These are phyloP conservation scores for Steinernema scapterisci DNA, from an alignment of 2,888 invertebrate species.

Conservation along the genomic window DNA sequence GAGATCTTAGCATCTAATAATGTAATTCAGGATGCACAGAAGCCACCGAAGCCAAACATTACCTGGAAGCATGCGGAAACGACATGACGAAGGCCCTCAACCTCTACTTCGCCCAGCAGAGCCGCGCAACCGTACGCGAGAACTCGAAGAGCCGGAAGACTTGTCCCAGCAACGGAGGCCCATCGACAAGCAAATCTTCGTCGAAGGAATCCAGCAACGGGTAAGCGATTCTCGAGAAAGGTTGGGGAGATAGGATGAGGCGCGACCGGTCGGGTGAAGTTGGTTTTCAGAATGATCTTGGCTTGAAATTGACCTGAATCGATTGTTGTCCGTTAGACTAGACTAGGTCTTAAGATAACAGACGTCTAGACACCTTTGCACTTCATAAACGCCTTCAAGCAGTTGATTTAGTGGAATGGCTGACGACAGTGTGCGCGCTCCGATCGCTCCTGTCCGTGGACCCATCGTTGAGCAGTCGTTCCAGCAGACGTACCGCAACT, in stretches of 20 bases:
- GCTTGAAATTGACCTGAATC: no score
- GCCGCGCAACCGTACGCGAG: neutral
- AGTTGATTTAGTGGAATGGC: no score
- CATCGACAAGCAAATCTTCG: neutral
- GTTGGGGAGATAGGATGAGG: no score
- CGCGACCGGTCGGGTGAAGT: no score
- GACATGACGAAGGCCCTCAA: constrained; percentile 44
- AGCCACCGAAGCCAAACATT: constrained; percentile 38
- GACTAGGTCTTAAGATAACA: no score
- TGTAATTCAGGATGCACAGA: constrained; percentile 32
- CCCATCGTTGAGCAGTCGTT: constrained; percentile 48
- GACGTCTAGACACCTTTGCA: no score
- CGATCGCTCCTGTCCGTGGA: constrained; percentile 49
- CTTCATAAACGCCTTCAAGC: no score
- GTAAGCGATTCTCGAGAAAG: neutral
- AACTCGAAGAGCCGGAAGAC: neutral
- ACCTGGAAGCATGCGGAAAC: constrained; percentile 43
- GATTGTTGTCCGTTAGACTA: no score
- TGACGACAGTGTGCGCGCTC: constrained; percentile 50
- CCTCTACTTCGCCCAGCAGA: constrained; percentile 41
- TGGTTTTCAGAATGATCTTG: no score
- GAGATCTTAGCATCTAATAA: no score
- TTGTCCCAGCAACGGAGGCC: neutral
- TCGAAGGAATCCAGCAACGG: neutral
- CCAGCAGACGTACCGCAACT: constrained; percentile 48